These are phyloP conservation scores for Hydractinia echinata DNA, from an alignment of 30 jellyfish, hydroid and myxozoan species.

Conservation along the genomic window DNA sequence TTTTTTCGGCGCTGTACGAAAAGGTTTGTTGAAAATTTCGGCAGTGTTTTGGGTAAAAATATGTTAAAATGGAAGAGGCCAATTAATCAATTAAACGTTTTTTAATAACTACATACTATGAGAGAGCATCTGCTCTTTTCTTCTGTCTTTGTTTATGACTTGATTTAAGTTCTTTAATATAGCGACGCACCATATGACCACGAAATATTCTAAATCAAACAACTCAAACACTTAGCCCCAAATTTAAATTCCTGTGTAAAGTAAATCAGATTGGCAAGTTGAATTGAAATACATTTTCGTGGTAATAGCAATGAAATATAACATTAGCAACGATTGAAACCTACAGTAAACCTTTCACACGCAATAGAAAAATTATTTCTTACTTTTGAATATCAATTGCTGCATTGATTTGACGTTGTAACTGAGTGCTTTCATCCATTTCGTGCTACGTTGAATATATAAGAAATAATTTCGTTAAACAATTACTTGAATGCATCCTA, in stretches of 20 bases:
- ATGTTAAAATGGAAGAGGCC: neutral
- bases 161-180: slow-evolving; percentile 41
- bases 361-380: no score
- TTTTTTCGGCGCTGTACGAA: slow-evolving; percentile 53
- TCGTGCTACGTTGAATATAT: slow-evolving; percentile 24
- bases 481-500: neutral
- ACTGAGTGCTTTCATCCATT: slow-evolving; percentile 41
- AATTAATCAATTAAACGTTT: neutral
- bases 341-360: no score
- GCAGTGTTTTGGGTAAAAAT: neutral
- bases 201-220: slow-evolving; percentile 52
- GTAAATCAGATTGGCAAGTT: no score
- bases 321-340: no score
- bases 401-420: slow-evolving; percentile 43
- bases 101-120: slow-evolving; percentile 27
- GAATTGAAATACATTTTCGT: no score
- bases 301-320: no score
- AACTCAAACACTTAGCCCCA: no score
- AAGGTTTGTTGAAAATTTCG: neutral
- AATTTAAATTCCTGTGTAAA: neutral
- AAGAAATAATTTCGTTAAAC: neutral
- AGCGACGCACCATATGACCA: slow-evolving; percentile 78
- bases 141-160: slow-evolving; percentile 56
- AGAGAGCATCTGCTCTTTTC: slow-evolving; percentile 52
- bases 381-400: slow-evolving; percentile 73